Percentiles rank a stretch among this genome's conserved stretches.
Evolutionary conservation across 2,888 invertebrate genomes (phyloP).

Genomic region (Allolobophora icterica): DNA sequence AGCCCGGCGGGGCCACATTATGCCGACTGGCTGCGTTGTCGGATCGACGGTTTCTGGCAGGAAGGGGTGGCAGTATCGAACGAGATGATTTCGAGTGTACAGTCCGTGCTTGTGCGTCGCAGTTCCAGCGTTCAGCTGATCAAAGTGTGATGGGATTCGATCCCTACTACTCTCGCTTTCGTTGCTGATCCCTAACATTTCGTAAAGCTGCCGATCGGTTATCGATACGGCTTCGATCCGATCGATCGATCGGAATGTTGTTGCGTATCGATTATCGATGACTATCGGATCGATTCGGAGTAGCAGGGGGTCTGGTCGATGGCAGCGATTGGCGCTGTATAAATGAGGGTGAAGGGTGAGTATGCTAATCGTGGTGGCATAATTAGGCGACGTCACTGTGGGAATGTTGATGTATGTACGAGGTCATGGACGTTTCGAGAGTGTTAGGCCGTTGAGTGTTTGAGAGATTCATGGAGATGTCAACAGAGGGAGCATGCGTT

Average conservation of each 20-base stretch:
- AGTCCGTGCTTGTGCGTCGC: background rate
- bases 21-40: background rate
- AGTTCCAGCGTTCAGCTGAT: background rate
- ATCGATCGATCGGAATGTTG: background rate
- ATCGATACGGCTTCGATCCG: background rate
- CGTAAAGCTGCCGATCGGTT: background rate
- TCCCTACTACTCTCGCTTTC: background rate
- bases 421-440: background rate
- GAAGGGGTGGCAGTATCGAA: background rate
- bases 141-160: background rate
- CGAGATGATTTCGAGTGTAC: background rate
- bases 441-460: background rate
- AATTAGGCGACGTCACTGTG: background rate
- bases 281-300: background rate
- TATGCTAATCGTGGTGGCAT: background rate
- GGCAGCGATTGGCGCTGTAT: background rate
- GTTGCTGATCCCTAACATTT: background rate
- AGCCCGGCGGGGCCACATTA: slow-evolving; percentile 17
- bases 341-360: background rate
- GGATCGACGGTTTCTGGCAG: background rate
- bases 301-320: background rate
- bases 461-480: background rate
- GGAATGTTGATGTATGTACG: background rate
- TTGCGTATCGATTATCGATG: slow-evolving; percentile 10
- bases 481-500: background rate